Percentiles rank a stretch among this genome's conserved stretches.
Conservation (phyloP, 2,888 invertebrate genomes). For the Eristalis arbustorum region DNA sequence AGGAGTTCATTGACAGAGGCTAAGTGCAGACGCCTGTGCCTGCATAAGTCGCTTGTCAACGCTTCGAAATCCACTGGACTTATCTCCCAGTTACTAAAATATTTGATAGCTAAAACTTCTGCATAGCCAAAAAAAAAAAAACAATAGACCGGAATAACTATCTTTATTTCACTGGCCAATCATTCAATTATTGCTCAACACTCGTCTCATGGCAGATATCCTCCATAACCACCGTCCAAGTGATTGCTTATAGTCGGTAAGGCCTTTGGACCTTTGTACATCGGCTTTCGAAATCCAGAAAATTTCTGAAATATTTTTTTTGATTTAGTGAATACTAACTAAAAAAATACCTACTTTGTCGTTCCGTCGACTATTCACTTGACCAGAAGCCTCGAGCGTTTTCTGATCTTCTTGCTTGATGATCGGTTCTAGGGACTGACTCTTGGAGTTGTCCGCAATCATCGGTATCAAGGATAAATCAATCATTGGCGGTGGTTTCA, state of each 20-base stretch:
- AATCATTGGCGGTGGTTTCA: slow-evolving; percentile 76
- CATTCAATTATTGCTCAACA: background rate
- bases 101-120: no score
- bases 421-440: background rate
- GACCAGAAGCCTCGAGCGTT: background rate
- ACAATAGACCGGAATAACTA: background rate
- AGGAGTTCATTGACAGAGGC: no score
- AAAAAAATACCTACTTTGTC: background rate
- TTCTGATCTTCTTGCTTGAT: background rate
- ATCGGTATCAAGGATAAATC: slow-evolving; percentile 75
- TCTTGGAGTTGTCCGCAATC: background rate
- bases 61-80: no score
- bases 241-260: slow-evolving; percentile 71
- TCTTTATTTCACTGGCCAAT: background rate
- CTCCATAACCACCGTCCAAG: slow-evolving; percentile 74
- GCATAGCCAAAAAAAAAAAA: background rate
- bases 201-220: slow-evolving; percentile 74
- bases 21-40: no score
- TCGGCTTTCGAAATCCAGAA: slow-evolving; percentile 72
- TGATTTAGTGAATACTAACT: background rate
- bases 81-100: no score
- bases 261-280: slow-evolving; percentile 73
- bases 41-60: no score
- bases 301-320: slow-evolving; percentile 72
- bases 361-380: slow-evolving; percentile 43